These are phyloP conservation scores for Sprattus sprattus DNA, from an alignment of 2,113 vertebrate species.

Conservation along the genomic window DNA sequence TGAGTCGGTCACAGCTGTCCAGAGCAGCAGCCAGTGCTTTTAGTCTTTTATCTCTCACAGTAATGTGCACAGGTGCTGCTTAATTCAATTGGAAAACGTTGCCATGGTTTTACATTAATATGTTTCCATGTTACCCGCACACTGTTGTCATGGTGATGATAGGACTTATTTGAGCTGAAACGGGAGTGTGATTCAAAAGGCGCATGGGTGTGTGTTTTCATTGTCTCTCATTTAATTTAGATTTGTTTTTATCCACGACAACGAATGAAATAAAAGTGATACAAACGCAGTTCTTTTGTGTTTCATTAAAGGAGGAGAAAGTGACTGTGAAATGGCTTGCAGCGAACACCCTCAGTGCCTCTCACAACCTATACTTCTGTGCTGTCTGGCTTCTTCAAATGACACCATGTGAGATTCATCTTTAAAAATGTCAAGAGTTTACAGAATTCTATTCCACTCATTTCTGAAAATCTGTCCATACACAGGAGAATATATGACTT, in stretches of 20 bases:
- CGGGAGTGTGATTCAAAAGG: constrained; percentile 59
- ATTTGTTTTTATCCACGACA: constrained; percentile 59
- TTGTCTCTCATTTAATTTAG: constrained; percentile 62
- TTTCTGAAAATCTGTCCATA: not conserved
- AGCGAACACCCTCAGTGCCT: constrained; percentile 35
- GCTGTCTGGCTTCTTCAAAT: constrained; percentile 35
- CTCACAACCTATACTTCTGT: constrained; percentile 17
- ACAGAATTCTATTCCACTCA: not conserved
- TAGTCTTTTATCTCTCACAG: constrained; percentile 65
- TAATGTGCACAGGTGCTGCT: constrained; percentile 78
- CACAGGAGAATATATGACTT: not conserved
- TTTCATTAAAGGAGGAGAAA: constrained; percentile 51
- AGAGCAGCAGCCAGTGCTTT: constrained; percentile 56
- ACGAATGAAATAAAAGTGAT: constrained; percentile 51
- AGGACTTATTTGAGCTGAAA: constrained; percentile 71
- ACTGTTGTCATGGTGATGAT: constrained; percentile 77
- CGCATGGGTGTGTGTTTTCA: constrained; percentile 56
- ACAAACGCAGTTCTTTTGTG: constrained; percentile 47
- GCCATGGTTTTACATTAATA: constrained; percentile 73
- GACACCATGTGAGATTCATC: not conserved
- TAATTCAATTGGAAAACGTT: constrained; percentile 77
- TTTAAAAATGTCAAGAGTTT: not conserved
- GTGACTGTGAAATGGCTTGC: constrained; percentile 39
- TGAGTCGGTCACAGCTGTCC: constrained; percentile 73
- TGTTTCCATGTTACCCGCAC: constrained; percentile 67